Conservation (phyloP, 2,888 invertebrate genomes). For the Graphium colonna region DNA sequence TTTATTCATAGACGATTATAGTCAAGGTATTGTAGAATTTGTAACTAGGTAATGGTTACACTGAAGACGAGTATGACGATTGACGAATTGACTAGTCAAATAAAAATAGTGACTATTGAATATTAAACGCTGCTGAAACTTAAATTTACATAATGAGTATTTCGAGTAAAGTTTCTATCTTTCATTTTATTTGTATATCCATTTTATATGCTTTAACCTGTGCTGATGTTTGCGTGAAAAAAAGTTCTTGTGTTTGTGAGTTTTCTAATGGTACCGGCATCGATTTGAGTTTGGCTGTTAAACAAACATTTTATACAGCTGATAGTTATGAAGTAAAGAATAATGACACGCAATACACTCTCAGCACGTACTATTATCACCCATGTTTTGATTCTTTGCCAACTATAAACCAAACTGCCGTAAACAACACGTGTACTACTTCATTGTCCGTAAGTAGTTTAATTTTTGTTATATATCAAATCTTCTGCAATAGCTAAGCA, state of each 20-base stretch:
- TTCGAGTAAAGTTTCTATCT: conserved; percentile 28
- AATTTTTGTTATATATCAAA: conserved; percentile 13
- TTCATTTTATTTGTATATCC: conserved; percentile 35
- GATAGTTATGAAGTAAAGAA: conserved; percentile 40
- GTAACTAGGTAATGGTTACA: no score
- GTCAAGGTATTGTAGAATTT: no score
- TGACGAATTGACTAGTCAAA: conserved; percentile 3
- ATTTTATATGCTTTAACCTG: conserved; percentile 29
- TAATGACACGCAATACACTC: conserved; percentile 39
- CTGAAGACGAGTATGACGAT: not conserved
- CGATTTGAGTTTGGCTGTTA: conserved; percentile 55
- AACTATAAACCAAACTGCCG: conserved; percentile 31
- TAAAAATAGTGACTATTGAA: not conserved
- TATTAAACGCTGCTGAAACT: conserved; percentile 19
- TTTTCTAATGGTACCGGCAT: conserved; percentile 73
- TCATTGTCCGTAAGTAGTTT: conserved; percentile 52
- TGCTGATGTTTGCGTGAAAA: conserved; percentile 53
- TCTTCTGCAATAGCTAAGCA: conserved; percentile 2
- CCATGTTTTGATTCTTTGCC: conserved; percentile 57
- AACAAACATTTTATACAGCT: conserved; percentile 47
- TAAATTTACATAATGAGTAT: conserved; percentile 34
- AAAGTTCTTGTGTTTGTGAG: conserved; percentile 61
- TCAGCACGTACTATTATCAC: conserved; percentile 61
- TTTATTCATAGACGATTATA: no score
- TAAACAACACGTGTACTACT: conserved; percentile 40